These are phyloP conservation scores for Halichoeres trimaculatus DNA, from an alignment of 2,113 vertebrate species.

Conservation along the genomic window DNA sequence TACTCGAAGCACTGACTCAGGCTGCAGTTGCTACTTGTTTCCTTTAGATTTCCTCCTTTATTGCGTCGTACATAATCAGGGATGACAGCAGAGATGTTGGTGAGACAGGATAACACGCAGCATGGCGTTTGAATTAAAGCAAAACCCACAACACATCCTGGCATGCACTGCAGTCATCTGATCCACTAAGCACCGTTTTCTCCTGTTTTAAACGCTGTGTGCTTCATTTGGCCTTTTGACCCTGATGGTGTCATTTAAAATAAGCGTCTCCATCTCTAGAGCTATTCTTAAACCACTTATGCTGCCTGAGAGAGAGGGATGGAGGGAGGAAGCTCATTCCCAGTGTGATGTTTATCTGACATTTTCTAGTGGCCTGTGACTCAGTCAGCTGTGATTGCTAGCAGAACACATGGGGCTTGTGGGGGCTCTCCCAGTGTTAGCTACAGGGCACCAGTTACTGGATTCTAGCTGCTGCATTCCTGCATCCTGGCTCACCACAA, in stretches of 20 bases:
- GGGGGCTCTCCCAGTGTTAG: constrained; percentile 38
- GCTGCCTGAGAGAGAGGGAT: constrained; percentile 29
- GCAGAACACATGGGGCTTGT: constrained; percentile 59
- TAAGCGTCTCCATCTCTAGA: constrained; percentile 68
- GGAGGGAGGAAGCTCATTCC: constrained; percentile 63
- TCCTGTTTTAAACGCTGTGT: constrained; percentile 50
- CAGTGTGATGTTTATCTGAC: constrained; percentile 79
- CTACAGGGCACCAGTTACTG: constrained; percentile 61
- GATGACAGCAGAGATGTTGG: constrained; percentile 52
- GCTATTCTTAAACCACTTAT: constrained; percentile 78
- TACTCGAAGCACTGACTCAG: constrained; percentile 28
- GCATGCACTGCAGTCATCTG: constrained; percentile 36
- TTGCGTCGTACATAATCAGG: constrained; percentile 34
- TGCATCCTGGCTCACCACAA: constrained; percentile 37
- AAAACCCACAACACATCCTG: constrained; percentile 38
- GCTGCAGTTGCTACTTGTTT: constrained; percentile 31
- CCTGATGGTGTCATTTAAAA: constrained; percentile 71
- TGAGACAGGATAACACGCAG: constrained; percentile 49
- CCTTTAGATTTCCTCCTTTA: constrained; percentile 34
- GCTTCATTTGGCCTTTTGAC: constrained; percentile 73
- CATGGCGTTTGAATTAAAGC: constrained; percentile 54
- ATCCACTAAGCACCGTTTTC: constrained; percentile 41
- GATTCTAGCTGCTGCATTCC: constrained; percentile 62
- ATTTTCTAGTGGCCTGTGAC: constrained; percentile 75
- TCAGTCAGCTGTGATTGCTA: constrained; percentile 70